phyloP scores from a whole-genome alignment of 2,888 invertebrate species.

The Acrocera orbiculus region DNA sequence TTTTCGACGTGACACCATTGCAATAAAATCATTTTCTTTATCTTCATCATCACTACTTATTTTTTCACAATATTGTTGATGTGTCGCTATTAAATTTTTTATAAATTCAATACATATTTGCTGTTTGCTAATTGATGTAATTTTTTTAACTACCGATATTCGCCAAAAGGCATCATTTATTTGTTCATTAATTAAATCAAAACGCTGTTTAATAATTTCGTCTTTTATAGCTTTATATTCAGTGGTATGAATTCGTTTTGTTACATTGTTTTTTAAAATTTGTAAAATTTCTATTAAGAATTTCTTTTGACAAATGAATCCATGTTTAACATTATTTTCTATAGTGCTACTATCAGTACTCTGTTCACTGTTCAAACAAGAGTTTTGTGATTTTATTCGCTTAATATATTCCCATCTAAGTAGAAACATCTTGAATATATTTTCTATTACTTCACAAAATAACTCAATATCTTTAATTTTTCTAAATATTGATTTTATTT shows the following conservation, averaged over 20 bases:
- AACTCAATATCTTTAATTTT: conserved; percentile 20
- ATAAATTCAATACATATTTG: too few species aligned
- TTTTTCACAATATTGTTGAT: conserved; percentile 19
- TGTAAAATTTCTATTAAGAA: conserved; percentile 19
- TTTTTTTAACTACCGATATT: conserved; percentile 23
- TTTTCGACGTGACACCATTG: conserved; percentile 22
- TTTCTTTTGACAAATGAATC: conserved; percentile 22
- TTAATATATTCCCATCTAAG: conserved; percentile 26
- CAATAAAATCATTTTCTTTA: conserved; percentile 19
- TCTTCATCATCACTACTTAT: conserved; percentile 27
- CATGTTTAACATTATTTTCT: conserved; percentile 14
- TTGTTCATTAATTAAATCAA: conserved; percentile 20
- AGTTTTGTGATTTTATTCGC: conserved; percentile 10
- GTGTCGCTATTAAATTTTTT: too few species aligned
- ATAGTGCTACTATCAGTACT: too few species aligned
- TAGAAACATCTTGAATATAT: conserved; percentile 24
- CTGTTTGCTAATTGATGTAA: too few species aligned
- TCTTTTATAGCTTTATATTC: conserved; percentile 21
- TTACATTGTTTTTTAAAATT: conserved; percentile 22
- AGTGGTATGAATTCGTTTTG: conserved; percentile 24
- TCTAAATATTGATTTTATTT: conserved; percentile 20
- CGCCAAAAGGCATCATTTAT: conserved; percentile 27
- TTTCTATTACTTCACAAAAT: conserved; percentile 22
- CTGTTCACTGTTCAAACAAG: too few species aligned
- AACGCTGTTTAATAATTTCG: conserved; percentile 19